Conservation (phyloP, 2,113 vertebrate genomes). For the Thalassoma bifasciatum region DNA sequence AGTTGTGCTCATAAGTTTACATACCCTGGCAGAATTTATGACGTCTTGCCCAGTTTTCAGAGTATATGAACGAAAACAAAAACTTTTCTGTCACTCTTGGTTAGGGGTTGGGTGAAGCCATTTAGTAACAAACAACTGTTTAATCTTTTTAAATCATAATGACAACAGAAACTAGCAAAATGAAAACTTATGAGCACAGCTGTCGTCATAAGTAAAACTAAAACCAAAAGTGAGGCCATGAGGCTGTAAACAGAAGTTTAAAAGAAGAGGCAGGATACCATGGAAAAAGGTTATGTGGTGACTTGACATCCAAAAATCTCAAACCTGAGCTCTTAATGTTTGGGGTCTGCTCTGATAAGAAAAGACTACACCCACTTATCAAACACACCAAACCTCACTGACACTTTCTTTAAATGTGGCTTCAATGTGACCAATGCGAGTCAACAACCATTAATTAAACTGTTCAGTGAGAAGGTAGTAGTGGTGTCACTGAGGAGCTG, state of each 20-base stretch:
- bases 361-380: constrained; percentile 41
- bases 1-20: too few relatives aligned
- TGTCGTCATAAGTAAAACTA: neutral
- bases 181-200: too few relatives aligned
- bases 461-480: constrained; percentile 22
- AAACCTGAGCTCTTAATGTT: neutral
- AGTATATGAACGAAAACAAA: too few relatives aligned
- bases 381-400: constrained; percentile 49
- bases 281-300: neutral
- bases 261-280: neutral
- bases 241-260: neutral
- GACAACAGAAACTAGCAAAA: too few relatives aligned
- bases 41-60: too few relatives aligned
- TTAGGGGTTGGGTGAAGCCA: too few relatives aligned
- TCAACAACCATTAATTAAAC: constrained; percentile 77
- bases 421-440: constrained; percentile 70
- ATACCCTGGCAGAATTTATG: too few relatives aligned
- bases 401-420: constrained; percentile 50
- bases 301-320: constrained; percentile 24
- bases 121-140: too few relatives aligned
- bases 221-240: neutral
- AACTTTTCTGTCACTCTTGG: too few relatives aligned
- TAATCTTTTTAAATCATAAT: too few relatives aligned
- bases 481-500: constrained; percentile 54
- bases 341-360: constrained; percentile 23